These are phyloP conservation scores for Sebastes matsubarae DNA, from an alignment of 2,797 vertebrate species.

Conservation along the genomic window DNA sequence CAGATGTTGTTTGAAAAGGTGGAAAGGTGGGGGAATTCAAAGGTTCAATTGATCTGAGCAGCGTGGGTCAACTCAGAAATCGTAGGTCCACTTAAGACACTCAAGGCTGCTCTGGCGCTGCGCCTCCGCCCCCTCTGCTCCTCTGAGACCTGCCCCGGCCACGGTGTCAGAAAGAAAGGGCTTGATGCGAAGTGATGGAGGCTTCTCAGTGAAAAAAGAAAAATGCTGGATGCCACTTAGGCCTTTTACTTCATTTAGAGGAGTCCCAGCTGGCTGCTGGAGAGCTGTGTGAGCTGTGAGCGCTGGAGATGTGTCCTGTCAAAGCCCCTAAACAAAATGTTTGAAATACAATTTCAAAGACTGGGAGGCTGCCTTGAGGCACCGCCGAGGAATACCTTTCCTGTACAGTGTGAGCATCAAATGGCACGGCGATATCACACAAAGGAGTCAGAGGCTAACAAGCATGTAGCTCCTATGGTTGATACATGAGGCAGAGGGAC, in stretches of 20 bases:
- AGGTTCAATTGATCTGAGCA: conserved; percentile 19
- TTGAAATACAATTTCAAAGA: conserved; percentile 70
- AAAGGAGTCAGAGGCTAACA: conserved; percentile 52
- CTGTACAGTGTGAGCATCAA: conserved; percentile 49
- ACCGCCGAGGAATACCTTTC: conserved; percentile 45
- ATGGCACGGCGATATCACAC: conserved; percentile 22
- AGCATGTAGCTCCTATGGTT: conserved; percentile 29
- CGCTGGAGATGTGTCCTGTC: conserved; percentile 57
- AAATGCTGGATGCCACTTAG: conserved; percentile 39
- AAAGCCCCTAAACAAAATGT: conserved; percentile 65
- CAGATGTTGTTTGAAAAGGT: background rate
- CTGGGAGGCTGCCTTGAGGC: conserved; percentile 54
- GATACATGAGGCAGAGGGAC: conserved; percentile 13
- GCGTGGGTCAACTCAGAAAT: conserved; percentile 26
- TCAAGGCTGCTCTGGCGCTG: background rate
- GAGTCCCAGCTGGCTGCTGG: conserved; percentile 23
- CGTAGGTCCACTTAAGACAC: conserved; percentile 23
- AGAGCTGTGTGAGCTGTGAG: conserved; percentile 31
- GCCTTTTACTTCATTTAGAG: conserved; percentile 55
- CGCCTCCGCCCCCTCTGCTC: background rate
- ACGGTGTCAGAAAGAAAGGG: conserved; percentile 10
- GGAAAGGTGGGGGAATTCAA: conserved; percentile 3
- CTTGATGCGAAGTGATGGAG: conserved; percentile 15
- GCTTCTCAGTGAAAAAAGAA: conserved; percentile 20
- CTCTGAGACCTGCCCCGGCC: conserved; percentile 24